Evolutionary conservation across 2,113 vertebrate genomes (phyloP).

Genomic region (Solenodon paradoxus): DNA sequence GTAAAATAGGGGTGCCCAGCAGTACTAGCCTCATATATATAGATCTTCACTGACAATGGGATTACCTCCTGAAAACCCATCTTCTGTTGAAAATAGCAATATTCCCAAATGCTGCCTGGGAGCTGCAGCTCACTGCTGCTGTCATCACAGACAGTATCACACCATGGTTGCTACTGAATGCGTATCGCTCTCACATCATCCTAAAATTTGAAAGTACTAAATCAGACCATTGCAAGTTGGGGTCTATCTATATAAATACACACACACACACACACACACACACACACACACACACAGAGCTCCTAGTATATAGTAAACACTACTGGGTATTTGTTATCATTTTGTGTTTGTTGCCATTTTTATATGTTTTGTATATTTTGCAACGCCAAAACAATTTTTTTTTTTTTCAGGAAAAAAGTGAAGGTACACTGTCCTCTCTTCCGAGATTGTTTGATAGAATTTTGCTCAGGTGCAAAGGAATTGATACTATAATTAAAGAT

Average conservation of each 20-base stretch:
- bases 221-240: no score
- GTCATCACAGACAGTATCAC: no score
- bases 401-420: background rate
- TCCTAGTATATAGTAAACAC: no score
- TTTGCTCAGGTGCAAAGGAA: background rate
- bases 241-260: no score
- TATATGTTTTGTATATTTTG: background rate
- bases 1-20: background rate
- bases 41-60: background rate
- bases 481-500: background rate
- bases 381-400: background rate
- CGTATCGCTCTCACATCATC: no score
- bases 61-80: background rate
- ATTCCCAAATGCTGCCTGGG: background rate
- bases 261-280: no score
- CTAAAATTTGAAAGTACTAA: no score
- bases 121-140: no score
- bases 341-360: background rate
- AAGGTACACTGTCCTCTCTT: background rate
- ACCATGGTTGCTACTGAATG: no score
- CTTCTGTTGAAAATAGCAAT: rapidly evolving
- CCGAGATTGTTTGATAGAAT: background rate
- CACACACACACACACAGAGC: no score
- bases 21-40: background rate
- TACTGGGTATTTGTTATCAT: background rate